Base-by-base conservation (phyloP, 2,113 vertebrate species). In the Erythrocebus patas region DNA sequence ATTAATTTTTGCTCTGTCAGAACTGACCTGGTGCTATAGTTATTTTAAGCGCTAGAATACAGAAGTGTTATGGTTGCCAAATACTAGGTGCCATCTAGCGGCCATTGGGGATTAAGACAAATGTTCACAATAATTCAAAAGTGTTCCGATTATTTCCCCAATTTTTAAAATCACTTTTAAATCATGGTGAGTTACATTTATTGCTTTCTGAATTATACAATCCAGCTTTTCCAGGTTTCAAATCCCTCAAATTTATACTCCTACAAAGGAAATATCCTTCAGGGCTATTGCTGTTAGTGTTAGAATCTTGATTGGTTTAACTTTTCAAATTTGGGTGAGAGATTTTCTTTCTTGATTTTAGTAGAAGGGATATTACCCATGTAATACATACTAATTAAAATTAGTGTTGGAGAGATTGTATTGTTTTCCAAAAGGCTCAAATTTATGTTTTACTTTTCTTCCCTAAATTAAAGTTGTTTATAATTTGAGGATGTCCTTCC, bases 1-100 rank as follows among this genome's bases (percentile, higher is more conserved):
- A 25, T 86, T 91, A 88, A 50, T 68, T 85, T 57, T 45, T 22
- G 13, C 40, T 93, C 59, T 78, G 68, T 40, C 92, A 10, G 76
- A 85, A 78, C 4, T 85, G 89, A 96, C 82, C 86, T 70, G 25
- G 10, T 73, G 7, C 45, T 94, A 13, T 0, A 59, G 88, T 89
- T 32, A 83, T 97, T 85, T 88, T 18, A 96, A 57, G 12, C 20
- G 10, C 1, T 12, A 25, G 70, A 88, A 73, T 9, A 88, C 38
- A 0, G 23, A 25, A n/a, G 1, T 25, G 16, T 66, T 38, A 64
- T 55, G 23, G 98, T 98, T 98, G 95, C 95, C 98, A 96, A 97
- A 84, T 70, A 88, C 93, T 85, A 98, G 97, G 96, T 97, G 98
- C 99, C 99, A 99, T 98, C 99, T 98, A 97, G 98, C 40, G 99